Evolutionary conservation across 2,888 invertebrate species (phyloP), one percentile per base, ranked within the genome.

Genomic region (Tenthredo scrophulariae): DNA sequence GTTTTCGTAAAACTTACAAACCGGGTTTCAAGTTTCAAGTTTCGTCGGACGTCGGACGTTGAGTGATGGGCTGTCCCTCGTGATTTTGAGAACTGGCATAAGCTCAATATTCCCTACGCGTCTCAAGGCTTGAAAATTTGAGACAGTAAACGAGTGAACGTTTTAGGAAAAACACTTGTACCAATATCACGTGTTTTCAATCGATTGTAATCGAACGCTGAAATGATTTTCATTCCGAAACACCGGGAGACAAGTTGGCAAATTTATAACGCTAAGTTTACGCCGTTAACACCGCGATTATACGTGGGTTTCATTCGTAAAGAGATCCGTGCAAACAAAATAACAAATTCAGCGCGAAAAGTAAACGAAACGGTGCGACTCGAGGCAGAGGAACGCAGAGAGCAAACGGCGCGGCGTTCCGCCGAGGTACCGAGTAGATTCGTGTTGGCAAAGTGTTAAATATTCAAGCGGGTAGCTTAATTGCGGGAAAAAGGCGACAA

Each of bases 391-490:
- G 26, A 29, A 50, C 50, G 50, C 46, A 54, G 50, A 80, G 40
- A 58, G 62, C 37, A 80, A 62, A 58, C 80, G 33, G 80, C 62
- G 40, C 18, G n/a, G 2, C 3, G 74, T 9, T n/a, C 4, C 10
- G 18, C 13, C 22, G 22, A 62, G 18, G 50, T n/a, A 62, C 29
- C 77, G 62, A 83, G 83, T 67, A 83, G 83, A 83, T 83, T 83
- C 83, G 83, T 84, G 87, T 86, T 86, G 83, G 86, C 79, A 70
- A 70, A 87, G 87, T 75, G 86, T 90, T 88, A 90, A 90, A 89
- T 89, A 90, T 90, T 89, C 89, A 90, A 85, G 86, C 74, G 86
- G 88, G 87, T 86, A 87, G 87, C 83, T 89, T 90, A 89, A 89
- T 89, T 89, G 89, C 87, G 86, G 87, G 85, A 85, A 85, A 86